Evolutionary conservation across 1,140 invertebrate species (phyloP).

Genomic region (Drosophila nebulosa): DNA sequence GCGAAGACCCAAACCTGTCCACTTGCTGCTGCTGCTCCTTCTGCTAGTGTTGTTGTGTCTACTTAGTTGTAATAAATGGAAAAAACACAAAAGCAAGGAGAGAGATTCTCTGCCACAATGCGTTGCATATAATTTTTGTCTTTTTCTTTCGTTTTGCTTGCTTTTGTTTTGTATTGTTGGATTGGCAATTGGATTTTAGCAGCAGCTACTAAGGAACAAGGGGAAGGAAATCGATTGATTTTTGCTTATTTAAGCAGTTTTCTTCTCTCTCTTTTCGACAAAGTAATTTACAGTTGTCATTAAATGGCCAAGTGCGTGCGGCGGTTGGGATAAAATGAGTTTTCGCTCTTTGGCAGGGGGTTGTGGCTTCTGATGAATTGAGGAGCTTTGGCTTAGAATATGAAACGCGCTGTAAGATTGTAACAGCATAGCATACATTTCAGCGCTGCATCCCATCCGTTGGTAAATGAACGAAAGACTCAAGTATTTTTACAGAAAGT

Average conservation of each 20-base stretch:
- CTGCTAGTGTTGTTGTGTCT: constrained; percentile 62
- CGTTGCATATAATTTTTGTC: constrained; percentile 68
- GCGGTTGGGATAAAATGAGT: constrained; percentile 17
- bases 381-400: not conserved
- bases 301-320: constrained; percentile 34
- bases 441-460: not conserved
- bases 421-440: not conserved
- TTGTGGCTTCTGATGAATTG: not conserved
- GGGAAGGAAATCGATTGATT: constrained; percentile 74
- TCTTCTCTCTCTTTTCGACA: constrained; percentile 6
- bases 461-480: no score
- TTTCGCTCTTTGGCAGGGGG: not conserved
- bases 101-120: constrained; percentile 42
- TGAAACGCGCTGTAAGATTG: not conserved
- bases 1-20: not conserved
- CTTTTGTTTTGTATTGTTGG: constrained; percentile 1
- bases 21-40: constrained; percentile 28
- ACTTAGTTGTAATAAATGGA: constrained; percentile 77
- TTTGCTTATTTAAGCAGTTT: constrained; percentile 69
- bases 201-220: constrained; percentile 35
- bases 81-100: constrained; percentile 30
- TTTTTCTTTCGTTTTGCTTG: constrained; percentile 3
- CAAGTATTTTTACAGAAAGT: no score
- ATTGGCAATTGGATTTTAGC: constrained; percentile 50
- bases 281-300: constrained; percentile 71